phyloP scores from a whole-genome alignment of 2,888 invertebrate species.

The Acanthococcus lagerstroemiae region DNA sequence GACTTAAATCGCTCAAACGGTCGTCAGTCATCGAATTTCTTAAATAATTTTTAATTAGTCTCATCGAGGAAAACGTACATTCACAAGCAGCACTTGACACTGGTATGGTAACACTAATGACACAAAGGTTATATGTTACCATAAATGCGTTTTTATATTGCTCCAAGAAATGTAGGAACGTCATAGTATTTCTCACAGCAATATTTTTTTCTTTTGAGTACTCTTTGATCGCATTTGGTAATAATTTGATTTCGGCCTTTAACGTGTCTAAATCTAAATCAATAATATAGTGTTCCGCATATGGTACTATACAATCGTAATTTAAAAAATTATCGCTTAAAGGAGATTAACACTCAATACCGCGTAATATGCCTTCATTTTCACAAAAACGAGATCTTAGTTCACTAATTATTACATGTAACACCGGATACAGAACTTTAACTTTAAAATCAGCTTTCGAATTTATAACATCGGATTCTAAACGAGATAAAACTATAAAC shows the following conservation, averaged over 20 bases:
- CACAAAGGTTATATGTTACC: neutral
- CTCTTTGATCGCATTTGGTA: neutral
- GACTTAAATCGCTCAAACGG: neutral
- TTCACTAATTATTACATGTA: no score
- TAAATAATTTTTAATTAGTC: neutral
- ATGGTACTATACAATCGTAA: neutral
- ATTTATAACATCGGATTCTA: neutral
- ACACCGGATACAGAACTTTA: no score
- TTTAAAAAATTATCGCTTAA: neutral
- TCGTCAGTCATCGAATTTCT: conserved; percentile 1
- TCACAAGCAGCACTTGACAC: neutral
- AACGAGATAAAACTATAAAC: neutral
- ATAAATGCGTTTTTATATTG: conserved; percentile 8
- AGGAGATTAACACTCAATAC: no score
- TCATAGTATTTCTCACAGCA: neutral
- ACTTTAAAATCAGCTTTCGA: neutral
- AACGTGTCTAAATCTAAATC: neutral
- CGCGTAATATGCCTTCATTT: no score
- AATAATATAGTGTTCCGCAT: neutral
- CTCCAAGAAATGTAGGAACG: neutral
- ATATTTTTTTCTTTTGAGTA: neutral
- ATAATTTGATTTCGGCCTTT: no score
- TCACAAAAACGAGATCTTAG: no score
- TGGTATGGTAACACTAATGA: neutral
- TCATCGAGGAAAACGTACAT: conserved; percentile 11